These are phyloP conservation scores for Antheraea assamensis DNA, from an alignment of 2,888 invertebrate species.

Conservation along the genomic window DNA sequence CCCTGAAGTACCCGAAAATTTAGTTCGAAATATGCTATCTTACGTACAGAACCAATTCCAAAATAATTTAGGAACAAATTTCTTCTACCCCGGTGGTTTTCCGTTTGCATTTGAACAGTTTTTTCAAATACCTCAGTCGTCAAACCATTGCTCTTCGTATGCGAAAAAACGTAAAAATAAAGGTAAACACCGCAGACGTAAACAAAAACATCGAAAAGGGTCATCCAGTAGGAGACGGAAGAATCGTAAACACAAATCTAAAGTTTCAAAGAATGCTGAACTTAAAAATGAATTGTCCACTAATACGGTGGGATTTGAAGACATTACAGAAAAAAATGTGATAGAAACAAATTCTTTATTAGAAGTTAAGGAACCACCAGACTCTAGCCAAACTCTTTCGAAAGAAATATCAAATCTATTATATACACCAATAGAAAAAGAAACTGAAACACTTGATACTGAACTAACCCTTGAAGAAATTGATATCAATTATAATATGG, in stretches of 20 bases:
- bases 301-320: background rate
- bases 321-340: background rate
- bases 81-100: slow-evolving; percentile 28
- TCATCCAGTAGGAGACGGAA: slow-evolving; percentile 8
- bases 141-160: slow-evolving; percentile 18
- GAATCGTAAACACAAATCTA: slow-evolving; percentile 1
- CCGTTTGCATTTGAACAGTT: slow-evolving; percentile 37
- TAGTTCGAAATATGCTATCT: slow-evolving; percentile 22
- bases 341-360: background rate
- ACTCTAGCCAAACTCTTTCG: background rate
- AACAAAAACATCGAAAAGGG: slow-evolving; percentile 22
- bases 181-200: slow-evolving; percentile 16
- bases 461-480: slow-evolving; percentile 24
- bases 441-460: background rate
- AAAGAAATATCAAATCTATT: slow-evolving; percentile 7
- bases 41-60: slow-evolving; percentile 33
- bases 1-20: slow-evolving; percentile 37
- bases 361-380: background rate
- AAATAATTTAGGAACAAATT: slow-evolving; percentile 25
- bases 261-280: slow-evolving; percentile 6
- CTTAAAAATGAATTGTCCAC: background rate
- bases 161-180: slow-evolving; percentile 18
- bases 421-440: slow-evolving; percentile 3
- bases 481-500: slow-evolving; percentile 22
- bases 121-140: slow-evolving; percentile 28